A percentile compares a stretch with the other conserved stretches of the same genome.
Evolutionary conservation across 2,797 vertebrate species (phyloP).

Genomic region (Scarus forsteni): DNA sequence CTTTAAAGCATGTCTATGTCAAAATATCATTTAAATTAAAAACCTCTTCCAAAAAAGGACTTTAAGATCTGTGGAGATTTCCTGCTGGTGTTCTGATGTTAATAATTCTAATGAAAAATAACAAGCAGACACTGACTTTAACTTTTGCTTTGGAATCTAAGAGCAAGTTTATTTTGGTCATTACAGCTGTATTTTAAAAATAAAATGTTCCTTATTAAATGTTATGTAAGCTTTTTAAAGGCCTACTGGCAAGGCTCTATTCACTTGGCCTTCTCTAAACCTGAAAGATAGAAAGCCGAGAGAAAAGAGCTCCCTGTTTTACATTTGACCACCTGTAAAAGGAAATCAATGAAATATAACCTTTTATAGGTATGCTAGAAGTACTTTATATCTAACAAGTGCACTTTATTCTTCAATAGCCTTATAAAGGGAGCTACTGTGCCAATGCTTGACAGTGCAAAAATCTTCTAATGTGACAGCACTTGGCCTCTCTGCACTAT

Average conservation of each 20-base stretch:
- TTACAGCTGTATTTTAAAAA: neutral
- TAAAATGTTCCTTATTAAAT: neutral
- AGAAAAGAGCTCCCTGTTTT: neutral
- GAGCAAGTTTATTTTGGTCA: neutral
- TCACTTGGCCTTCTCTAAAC: too few species aligned
- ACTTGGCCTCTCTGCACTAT: neutral
- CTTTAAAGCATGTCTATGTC: too few species aligned
- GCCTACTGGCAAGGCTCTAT: slow-evolving; percentile 1
- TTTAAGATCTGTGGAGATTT: too few species aligned
- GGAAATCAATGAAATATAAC: neutral
- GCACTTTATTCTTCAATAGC: slow-evolving; percentile 6
- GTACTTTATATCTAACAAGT: neutral
- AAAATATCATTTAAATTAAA: too few species aligned
- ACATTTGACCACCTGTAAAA: neutral
- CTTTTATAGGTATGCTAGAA: neutral
- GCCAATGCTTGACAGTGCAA: slow-evolving; percentile 15
- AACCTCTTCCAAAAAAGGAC: too few species aligned
- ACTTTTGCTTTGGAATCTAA: neutral
- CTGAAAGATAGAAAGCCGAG: neutral
- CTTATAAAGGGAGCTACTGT: slow-evolving; percentile 31
- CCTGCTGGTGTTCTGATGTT: neutral
- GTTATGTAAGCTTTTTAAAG: neutral
- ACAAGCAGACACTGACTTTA: neutral
- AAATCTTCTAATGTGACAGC: slow-evolving; percentile 37
- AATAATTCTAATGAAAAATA: neutral